Percentiles rank a stretch among this genome's conserved stretches.
Evolutionary conservation across 2,113 vertebrate genomes (phyloP).

Genomic region (Jacana jacana): DNA sequence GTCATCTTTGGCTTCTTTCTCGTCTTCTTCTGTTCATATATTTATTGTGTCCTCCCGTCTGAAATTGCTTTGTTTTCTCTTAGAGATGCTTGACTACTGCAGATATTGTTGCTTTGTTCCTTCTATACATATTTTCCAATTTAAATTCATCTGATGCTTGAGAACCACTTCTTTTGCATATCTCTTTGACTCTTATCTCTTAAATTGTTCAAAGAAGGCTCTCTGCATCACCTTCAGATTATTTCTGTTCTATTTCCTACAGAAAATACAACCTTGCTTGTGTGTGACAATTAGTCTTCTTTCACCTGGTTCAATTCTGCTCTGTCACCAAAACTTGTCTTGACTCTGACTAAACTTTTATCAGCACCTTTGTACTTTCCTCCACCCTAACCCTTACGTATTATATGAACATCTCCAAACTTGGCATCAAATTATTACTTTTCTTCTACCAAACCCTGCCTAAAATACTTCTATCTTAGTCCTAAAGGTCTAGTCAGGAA

Average conservation of each 20-base stretch:
- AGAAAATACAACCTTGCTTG: background rate
- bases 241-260: background rate
- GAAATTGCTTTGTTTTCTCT: background rate
- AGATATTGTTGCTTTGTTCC: background rate
- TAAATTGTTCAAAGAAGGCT: background rate
- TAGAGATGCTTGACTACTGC: background rate
- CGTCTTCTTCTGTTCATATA: background rate
- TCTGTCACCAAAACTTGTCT: background rate
- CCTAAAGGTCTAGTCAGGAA: background rate
- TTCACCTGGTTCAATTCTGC: background rate
- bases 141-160: background rate
- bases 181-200: background rate
- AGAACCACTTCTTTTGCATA: background rate
- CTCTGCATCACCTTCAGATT: background rate
- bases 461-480: background rate
- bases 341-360: background rate
- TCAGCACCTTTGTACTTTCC: background rate
- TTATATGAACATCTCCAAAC: background rate
- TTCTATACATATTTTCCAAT: background rate
- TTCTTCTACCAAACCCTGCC: background rate
- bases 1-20: background rate
- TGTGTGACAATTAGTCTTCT: background rate
- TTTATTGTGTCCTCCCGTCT: background rate
- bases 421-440: background rate
- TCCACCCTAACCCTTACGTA: background rate